Percentiles rank a stretch among this genome's conserved stretches.
phyloP scores from a whole-genome alignment of 2,888 invertebrate genomes.

The Amphipoea oculea region DNA sequence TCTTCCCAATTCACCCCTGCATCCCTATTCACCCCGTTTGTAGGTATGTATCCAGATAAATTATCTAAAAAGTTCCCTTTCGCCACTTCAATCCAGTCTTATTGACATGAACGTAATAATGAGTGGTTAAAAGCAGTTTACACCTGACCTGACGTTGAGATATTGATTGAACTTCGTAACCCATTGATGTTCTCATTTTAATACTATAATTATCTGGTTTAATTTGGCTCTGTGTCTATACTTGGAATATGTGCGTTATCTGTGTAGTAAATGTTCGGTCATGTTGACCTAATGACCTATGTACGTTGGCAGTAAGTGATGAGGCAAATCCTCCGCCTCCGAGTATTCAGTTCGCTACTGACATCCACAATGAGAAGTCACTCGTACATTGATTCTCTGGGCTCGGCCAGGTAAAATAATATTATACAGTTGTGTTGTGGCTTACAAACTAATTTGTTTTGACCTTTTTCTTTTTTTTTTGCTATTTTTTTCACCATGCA shows the following conservation, averaged over 20 bases:
- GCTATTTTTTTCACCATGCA: neutral
- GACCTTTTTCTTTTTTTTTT: neutral
- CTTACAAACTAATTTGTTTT: slow-evolving; percentile 57
- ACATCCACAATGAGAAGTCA: slow-evolving; percentile 89
- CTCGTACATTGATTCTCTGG: slow-evolving; percentile 86
- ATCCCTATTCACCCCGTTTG: too few species aligned
- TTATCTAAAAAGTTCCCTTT: neutral
- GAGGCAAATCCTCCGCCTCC: slow-evolving; percentile 87
- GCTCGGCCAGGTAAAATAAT: slow-evolving; percentile 87
- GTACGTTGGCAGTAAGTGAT: slow-evolving; percentile 89
- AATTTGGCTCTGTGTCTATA: slow-evolving; percentile 38
- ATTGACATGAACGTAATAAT: slow-evolving; percentile 9
- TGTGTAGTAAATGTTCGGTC: slow-evolving; percentile 64
- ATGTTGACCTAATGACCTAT: slow-evolving; percentile 85
- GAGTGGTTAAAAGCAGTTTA: slow-evolving; percentile 51
- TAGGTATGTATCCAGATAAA: neutral
- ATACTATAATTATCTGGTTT: slow-evolving; percentile 57
- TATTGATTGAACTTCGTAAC: slow-evolving; percentile 61
- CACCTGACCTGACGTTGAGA: slow-evolving; percentile 44
- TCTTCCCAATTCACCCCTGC: too few species aligned
- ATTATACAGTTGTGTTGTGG: slow-evolving; percentile 68
- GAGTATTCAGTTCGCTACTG: slow-evolving; percentile 86
- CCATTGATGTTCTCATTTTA: slow-evolving; percentile 50
- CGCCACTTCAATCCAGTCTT: slow-evolving; percentile 23
- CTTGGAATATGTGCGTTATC: slow-evolving; percentile 57